Evolutionary conservation across 2,113 vertebrate genomes (phyloP).

Genomic region (Ivindomyrus marchei): DNA sequence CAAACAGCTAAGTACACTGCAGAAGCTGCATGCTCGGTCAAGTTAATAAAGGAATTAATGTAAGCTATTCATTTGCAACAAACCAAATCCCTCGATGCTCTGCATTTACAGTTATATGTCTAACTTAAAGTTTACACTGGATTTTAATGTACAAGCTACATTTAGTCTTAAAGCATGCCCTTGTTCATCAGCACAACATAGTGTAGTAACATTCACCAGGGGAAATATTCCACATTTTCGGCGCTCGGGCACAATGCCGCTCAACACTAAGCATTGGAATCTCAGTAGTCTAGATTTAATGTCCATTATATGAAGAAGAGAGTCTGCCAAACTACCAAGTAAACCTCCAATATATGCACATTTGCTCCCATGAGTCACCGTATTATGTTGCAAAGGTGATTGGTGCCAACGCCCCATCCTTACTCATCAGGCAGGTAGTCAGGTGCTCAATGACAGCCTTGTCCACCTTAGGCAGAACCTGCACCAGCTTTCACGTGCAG

Average conservation of each 20-base stretch:
- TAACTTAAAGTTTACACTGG: not conserved
- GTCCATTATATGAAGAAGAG: not conserved
- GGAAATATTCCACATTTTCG: not conserved
- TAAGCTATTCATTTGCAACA: not conserved
- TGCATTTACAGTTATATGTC: not conserved
- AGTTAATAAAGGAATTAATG: not conserved
- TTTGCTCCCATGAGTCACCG: not conserved
- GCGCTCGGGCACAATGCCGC: not conserved
- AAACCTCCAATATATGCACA: not conserved
- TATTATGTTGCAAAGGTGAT: not conserved
- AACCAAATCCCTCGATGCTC: not conserved
- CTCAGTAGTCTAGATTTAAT: not conserved
- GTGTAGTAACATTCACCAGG: not conserved
- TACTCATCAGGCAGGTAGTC: not conserved
- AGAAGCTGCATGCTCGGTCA: not conserved
- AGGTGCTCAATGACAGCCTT: not conserved
- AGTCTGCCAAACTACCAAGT: not conserved
- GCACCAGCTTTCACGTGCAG: not conserved
- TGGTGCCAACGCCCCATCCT: not conserved
- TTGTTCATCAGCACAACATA: not conserved
- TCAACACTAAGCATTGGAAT: not conserved
- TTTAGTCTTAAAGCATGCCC: not conserved
- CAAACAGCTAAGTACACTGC: not conserved
- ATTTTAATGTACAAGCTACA: not conserved
- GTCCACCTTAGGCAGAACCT: not conserved